Base-by-base conservation (phyloP, 2,113 vertebrate species). In the Phoxinus phoxinus region DNA sequence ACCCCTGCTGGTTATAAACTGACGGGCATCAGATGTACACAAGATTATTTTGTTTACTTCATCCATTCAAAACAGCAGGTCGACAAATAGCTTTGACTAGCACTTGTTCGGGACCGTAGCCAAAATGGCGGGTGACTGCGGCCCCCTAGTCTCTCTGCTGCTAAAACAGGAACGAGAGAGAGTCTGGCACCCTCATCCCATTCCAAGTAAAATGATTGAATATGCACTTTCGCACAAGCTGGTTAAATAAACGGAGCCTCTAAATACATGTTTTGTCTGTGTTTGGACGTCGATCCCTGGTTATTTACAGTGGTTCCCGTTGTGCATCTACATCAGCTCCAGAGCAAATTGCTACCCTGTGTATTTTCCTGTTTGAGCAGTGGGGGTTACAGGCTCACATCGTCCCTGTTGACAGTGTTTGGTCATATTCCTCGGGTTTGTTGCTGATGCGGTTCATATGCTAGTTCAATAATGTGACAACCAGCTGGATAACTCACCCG, bases 171-270 rank as follows among this genome's bases (percentile, higher is more conserved):
- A 58, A 13, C 46, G 25, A 59, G 37, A 46, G 13, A 10, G 9
- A 6, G 23, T 65, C 41, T 81, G 78, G 58, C 78, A 27, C n/a
- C n/a, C n/a, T 46, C 56, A 44, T 23, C 35, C 17, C 7, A 23
- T 58, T 77, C 27, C 78, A 46, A 21, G 78, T 46, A 19, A 30
- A 81, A 89, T 86, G 56, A 90, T 89, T 90, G 87, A 86, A 86
- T 79, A 82, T 7, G 53, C 84, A 86, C 19, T 7, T 67, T 46
- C 82, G 27, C 32, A 81, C 51, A 67, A 81, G 87, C 86, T 91
- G 84, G 88, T 89, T 86, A 87, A 89, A 90, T 83, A 89, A 90
- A 85, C 79, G 83, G 51, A 37, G 65, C 86, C 67, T 37, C 37
- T 59, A 85, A 86, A 35, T 53, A 1, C 35, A 46, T 65, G 48